Percentiles rank a stretch among this genome's conserved stretches.
phyloP scores from a whole-genome alignment of 2,797 vertebrate genomes.

The Hemitrygon akajei region DNA sequence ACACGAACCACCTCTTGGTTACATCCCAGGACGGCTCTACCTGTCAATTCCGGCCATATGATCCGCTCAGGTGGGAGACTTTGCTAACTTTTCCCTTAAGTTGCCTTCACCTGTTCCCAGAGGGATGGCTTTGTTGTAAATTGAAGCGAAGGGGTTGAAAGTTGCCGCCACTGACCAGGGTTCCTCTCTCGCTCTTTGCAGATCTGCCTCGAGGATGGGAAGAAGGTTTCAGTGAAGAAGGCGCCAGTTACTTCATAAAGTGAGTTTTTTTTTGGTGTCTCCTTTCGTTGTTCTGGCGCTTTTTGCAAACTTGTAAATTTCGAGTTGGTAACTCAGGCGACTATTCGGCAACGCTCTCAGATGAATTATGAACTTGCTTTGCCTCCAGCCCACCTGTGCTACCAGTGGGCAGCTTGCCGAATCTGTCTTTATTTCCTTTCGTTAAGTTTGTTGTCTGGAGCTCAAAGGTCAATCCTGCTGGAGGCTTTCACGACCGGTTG shows the following conservation, averaged over 20 bases:
- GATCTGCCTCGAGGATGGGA: conserved; percentile 95
- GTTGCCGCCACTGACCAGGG: background rate
- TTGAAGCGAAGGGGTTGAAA: background rate
- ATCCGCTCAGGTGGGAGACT: conserved; percentile 84
- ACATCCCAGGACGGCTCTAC: conserved; percentile 86
- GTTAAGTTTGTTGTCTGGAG: background rate
- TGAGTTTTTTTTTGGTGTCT: conserved; percentile 58
- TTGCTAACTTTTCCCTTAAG: background rate
- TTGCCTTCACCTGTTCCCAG: background rate
- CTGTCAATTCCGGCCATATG: conserved; percentile 97
- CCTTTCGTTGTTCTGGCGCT: background rate
- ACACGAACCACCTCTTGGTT: conserved; percentile 82
- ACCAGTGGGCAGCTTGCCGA: conserved; percentile 36
- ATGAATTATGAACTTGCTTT: conserved; percentile 50
- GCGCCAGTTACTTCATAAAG: conserved; percentile 98
- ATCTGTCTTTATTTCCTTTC: background rate
- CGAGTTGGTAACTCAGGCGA: conserved; percentile 50
- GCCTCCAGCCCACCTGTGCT: conserved; percentile 56
- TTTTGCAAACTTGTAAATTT: conserved; percentile 45
- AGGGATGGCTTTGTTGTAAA: background rate
- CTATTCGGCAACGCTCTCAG: conserved; percentile 52
- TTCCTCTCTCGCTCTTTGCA: conserved; percentile 46
- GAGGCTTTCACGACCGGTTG: background rate
- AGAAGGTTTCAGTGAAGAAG: conserved; percentile 93
- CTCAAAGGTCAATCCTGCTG: background rate